phyloP scores from a whole-genome alignment of 1,140 invertebrate species.

The Amyelois transitella region DNA sequence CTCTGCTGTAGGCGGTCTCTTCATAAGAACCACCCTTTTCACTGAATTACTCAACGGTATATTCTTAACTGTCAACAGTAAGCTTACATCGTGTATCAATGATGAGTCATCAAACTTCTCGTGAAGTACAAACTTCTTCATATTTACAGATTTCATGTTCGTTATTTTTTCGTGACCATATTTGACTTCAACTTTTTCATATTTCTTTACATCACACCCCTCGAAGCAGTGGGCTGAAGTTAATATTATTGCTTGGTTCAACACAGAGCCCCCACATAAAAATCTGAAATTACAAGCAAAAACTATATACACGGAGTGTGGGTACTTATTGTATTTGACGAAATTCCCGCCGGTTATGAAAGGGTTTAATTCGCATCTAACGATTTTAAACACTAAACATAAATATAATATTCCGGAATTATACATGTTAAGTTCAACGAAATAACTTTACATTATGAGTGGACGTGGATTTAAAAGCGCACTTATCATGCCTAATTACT shows the following conservation, averaged over 20 bases:
- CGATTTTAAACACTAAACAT: background rate
- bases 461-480: too few species aligned
- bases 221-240: slow-evolving; percentile 15
- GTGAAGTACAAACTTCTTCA: slow-evolving; percentile 6
- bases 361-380: slow-evolving; percentile 2
- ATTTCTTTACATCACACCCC: background rate
- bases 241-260: slow-evolving; percentile 13
- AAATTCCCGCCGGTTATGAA: slow-evolving; percentile 5
- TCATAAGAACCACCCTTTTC: slow-evolving; percentile 2
- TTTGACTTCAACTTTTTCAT: background rate
- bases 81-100: background rate
- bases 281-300: background rate
- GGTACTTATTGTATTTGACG: slow-evolving; percentile 1
- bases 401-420: background rate
- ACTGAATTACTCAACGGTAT: background rate
- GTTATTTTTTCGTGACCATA: background rate
- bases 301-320: slow-evolving; percentile 7
- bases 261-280: slow-evolving; percentile 14
- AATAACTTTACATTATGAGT: too few species aligned
- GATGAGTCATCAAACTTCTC: background rate
- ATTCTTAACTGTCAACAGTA: background rate
- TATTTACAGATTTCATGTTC: background rate
- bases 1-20: background rate
- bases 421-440: too few species aligned
- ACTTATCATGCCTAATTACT: too few species aligned